Percentiles rank a stretch among this genome's conserved stretches.
Evolutionary conservation across 30 jellyfish, hydroid and myxozoan species (phyloP).

Genomic region (Pelagia noctiluca): DNA sequence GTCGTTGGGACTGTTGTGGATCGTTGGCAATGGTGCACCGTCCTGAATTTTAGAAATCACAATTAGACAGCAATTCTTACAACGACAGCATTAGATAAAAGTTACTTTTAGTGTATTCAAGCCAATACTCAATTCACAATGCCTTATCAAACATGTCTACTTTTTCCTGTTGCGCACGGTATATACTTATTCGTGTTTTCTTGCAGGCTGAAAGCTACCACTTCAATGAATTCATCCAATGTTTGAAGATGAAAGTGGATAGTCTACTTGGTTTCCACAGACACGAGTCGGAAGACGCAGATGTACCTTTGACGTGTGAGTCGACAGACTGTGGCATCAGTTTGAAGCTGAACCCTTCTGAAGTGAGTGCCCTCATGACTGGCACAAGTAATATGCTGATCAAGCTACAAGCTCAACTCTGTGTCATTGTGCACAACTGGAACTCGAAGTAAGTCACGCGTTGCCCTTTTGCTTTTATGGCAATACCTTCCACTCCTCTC

Average conservation of each 20-base stretch:
- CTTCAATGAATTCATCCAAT: slow-evolving; percentile 65
- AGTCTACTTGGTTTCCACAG: slow-evolving; percentile 59
- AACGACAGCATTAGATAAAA: too few relatives aligned
- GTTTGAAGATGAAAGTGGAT: slow-evolving; percentile 68
- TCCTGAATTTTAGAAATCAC: too few relatives aligned
- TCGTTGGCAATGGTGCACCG: too few relatives aligned
- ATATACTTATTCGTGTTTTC: not conserved
- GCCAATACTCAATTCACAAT: too few relatives aligned
- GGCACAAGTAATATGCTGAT: slow-evolving; percentile 74
- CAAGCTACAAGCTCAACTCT: slow-evolving; percentile 67
- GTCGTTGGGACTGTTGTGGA: too few relatives aligned
- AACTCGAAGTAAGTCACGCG: slow-evolving; percentile 62
- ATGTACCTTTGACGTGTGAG: slow-evolving; percentile 6
- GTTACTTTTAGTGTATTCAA: too few relatives aligned
- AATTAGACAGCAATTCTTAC: too few relatives aligned
- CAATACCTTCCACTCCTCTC: too few relatives aligned
- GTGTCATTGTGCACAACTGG: slow-evolving; percentile 87
- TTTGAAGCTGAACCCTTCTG: slow-evolving; percentile 70
- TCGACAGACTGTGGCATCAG: slow-evolving; percentile 9
- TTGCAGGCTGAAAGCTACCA: slow-evolving; percentile 64
- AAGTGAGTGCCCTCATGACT: slow-evolving; percentile 57
- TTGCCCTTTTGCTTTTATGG: not conserved
- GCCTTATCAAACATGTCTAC: too few relatives aligned
- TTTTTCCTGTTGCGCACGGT: too few relatives aligned
- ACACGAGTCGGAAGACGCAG: not conserved